These are phyloP conservation scores for Dreissena rostriformis DNA, from an alignment of 1,140 invertebrate genomes.

Conservation along the genomic window DNA sequence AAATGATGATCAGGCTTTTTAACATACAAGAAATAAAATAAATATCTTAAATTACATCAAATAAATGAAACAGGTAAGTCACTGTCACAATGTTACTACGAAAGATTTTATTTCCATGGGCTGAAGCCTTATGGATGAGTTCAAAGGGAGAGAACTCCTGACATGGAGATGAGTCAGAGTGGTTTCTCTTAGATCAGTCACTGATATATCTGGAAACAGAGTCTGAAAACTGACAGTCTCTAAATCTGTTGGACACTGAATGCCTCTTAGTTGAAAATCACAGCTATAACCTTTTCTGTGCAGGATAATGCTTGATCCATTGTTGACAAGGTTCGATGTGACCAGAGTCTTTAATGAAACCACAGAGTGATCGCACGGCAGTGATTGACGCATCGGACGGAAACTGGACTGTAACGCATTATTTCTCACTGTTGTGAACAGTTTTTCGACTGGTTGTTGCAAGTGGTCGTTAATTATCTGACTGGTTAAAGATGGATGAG, in stretches of 20 bases:
- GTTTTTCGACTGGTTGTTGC: slow-evolving; percentile 68
- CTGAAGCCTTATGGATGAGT: slow-evolving; percentile 55
- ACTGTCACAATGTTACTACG: slow-evolving; percentile 41
- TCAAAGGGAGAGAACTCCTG: slow-evolving; percentile 43
- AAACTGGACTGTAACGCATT: slow-evolving; percentile 62
- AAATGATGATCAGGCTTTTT: no score
- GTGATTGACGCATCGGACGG: slow-evolving; percentile 54
- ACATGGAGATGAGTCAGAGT: slow-evolving; percentile 75
- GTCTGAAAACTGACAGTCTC: slow-evolving; percentile 44
- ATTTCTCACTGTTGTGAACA: slow-evolving; percentile 68
- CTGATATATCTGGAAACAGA: slow-evolving; percentile 66
- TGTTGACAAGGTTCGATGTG: slow-evolving; percentile 73
- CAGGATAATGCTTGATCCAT: slow-evolving; percentile 73
- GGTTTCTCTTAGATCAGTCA: slow-evolving; percentile 65
- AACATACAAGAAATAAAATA: no score
- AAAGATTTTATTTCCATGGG: slow-evolving; percentile 66
- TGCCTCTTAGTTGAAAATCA: slow-evolving; percentile 59
- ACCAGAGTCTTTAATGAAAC: slow-evolving; percentile 72
- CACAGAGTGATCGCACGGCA: slow-evolving; percentile 73
- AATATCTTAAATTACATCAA: no score
- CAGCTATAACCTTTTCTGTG: slow-evolving; percentile 73
- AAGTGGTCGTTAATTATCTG: slow-evolving; percentile 66
- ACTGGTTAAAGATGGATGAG: slow-evolving; percentile 67
- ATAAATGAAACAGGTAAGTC: not conserved
- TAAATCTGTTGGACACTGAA: slow-evolving; percentile 62